Percentiles rank a stretch among this genome's conserved stretches.
Conservation (phyloP, 2,113 vertebrate genomes). For the Rhagologus leucostigma region DNA sequence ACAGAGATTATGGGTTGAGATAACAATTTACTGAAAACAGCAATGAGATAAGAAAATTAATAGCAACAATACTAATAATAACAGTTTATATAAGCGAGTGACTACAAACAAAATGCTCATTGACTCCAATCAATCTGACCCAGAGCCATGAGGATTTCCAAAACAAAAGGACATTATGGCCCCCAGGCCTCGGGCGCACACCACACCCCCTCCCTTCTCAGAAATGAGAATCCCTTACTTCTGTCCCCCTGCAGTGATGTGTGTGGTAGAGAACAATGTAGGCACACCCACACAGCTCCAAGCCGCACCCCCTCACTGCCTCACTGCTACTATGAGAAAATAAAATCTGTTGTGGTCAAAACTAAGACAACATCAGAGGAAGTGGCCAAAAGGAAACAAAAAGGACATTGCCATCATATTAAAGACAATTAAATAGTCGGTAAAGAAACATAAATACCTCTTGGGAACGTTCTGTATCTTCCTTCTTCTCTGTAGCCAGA, state of each 20-base stretch:
- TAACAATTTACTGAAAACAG: not conserved
- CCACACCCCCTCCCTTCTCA: not conserved
- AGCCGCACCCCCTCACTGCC: not conserved
- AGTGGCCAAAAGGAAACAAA: not conserved
- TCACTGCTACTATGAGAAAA: not conserved
- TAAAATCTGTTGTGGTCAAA: not conserved
- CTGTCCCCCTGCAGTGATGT: fast-evolving
- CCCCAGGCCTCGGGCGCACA: fast-evolving
- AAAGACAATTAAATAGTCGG: not conserved
- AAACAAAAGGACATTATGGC: not conserved
- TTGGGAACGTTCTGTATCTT: constrained; percentile 69
- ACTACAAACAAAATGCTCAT: not conserved
- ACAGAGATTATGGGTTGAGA: not conserved
- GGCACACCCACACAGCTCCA: not conserved
- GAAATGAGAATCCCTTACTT: not conserved
- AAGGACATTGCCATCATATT: not conserved
- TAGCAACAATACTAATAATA: not conserved
- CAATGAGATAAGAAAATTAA: not conserved
- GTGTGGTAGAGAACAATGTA: fast-evolving
- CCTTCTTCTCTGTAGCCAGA: constrained; percentile 83
- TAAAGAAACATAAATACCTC: constrained; percentile 69
- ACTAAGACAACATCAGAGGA: not conserved
- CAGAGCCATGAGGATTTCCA: fast-evolving
- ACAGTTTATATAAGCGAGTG: not conserved
- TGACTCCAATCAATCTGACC: not conserved